Conservation (phyloP, 2,888 invertebrate genomes). For the Aspidiotus rigidus region DNA sequence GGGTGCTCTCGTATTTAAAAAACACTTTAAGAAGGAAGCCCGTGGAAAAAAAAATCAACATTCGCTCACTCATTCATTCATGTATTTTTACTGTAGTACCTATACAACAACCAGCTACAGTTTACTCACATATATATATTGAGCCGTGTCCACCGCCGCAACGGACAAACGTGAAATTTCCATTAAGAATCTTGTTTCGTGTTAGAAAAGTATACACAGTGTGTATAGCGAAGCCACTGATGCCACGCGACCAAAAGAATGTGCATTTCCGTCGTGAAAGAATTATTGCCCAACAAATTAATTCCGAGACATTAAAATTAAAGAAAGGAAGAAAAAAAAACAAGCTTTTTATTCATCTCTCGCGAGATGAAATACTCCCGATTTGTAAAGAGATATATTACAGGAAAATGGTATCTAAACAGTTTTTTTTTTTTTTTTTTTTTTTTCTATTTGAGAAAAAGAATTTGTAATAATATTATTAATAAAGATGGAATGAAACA, state of each 20-base stretch:
- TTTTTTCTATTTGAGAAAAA: neutral
- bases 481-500: neutral
- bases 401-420: neutral
- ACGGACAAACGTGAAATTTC: neutral
- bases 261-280: constrained; percentile 13
- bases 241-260: constrained; percentile 27
- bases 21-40: too few species aligned
- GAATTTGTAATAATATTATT: constrained; percentile 2
- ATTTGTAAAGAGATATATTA: constrained; percentile 2
- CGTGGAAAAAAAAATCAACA: neutral
- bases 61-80: neutral
- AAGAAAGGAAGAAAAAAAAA: neutral
- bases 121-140: neutral
- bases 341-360: neutral
- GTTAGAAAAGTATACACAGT: neutral
- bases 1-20: too few species aligned
- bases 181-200: neutral
- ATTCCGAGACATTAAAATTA: constrained; percentile 26
- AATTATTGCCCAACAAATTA: constrained; percentile 29
- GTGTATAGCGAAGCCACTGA: neutral
- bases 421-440: neutral
- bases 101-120: too few species aligned
- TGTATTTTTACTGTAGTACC: neutral
- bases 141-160: neutral
- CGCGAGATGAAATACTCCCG: neutral